Base-by-base conservation (phyloP, 2,797 vertebrate species). In the Epinephelus coioides region DNA sequence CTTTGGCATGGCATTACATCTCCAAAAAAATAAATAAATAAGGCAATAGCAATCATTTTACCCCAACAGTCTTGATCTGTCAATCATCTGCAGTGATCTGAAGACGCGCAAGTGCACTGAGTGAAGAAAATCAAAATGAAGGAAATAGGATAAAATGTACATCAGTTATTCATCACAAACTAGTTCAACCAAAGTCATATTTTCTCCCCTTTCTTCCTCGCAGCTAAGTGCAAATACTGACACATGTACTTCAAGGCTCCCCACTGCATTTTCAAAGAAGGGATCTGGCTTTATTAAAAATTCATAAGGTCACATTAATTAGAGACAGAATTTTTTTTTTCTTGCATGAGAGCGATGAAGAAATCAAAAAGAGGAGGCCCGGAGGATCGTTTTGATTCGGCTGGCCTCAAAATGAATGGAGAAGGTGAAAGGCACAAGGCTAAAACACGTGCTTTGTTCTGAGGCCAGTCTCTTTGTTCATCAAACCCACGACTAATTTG, bases 291-390 rank as follows among this genome's bases (percentile, higher is more conserved):
- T 83, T 62, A 94, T 95, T 90, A 96, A 95, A 95, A 92, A 93
- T 96, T 92, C 91, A 96, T 94, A 86, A 93, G 92, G 93, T 92
- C 89, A 80, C 93, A 93, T 94, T 95, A 95, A 96, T 96, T 95
- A 91, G 88, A 95, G 91, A 91, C 83, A 27, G 91, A 93, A 94
- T 94, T 95, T 90, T 92, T 88, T 43, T 93, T 82, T 92, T 92
- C 86, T 91, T 89, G 88, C 82, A 83, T 81, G 80, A 91, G 91
- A 78, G 83, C 89, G 87, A 95, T 95, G 91, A 95, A 93, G 94
- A 95, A 94, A 95, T 92, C 69, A 69, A 64, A 92, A 90, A 80
- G 65, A 81, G 74, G 80, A 81, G 89, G 87, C 92, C 87, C 12
- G 47, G 81, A 91, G 87, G 91, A 89, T 86, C 50, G 79, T 94